Evolutionary conservation across 2,113 vertebrate species (phyloP).

Genomic region (Oreamnos americanus): DNA sequence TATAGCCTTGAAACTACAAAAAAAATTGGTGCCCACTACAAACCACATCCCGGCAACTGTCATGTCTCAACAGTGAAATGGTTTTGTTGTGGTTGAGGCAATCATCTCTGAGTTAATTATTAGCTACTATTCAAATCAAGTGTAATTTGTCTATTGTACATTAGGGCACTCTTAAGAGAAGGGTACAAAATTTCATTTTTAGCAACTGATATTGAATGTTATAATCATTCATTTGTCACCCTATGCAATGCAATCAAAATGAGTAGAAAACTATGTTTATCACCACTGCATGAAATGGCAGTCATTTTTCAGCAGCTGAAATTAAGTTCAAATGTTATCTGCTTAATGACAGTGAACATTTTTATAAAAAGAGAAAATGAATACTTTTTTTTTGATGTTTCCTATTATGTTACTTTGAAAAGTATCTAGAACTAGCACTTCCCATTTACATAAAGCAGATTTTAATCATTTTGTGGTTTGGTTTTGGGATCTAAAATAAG

Average conservation of each 20-base stretch:
- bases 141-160: conserved; percentile 41
- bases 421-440: conserved; percentile 38
- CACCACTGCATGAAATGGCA: not conserved
- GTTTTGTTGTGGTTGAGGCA: conserved; percentile 62
- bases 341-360: not conserved
- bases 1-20: conserved; percentile 77
- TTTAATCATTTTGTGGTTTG: conserved; percentile 24
- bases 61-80: conserved; percentile 29
- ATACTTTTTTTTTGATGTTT: not conserved
- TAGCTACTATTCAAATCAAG: conserved; percentile 56
- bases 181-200: conserved; percentile 51
- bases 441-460: not conserved
- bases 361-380: not conserved
- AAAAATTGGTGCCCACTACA: conserved; percentile 66
- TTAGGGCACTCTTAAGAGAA: conserved; percentile 37
- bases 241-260: conserved; percentile 43
- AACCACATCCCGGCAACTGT: conserved; percentile 73
- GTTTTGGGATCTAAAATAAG: conserved; percentile 22
- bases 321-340: conserved; percentile 35
- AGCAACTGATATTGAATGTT: conserved; percentile 46
- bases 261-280: not conserved
- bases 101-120: conserved; percentile 47
- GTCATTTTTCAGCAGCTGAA: conserved; percentile 20
- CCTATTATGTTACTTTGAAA: conserved; percentile 32
- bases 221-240: conserved; percentile 29